These are phyloP conservation scores for Laticauda colubrina DNA, from an alignment of 2,113 vertebrate genomes.

Conservation along the genomic window DNA sequence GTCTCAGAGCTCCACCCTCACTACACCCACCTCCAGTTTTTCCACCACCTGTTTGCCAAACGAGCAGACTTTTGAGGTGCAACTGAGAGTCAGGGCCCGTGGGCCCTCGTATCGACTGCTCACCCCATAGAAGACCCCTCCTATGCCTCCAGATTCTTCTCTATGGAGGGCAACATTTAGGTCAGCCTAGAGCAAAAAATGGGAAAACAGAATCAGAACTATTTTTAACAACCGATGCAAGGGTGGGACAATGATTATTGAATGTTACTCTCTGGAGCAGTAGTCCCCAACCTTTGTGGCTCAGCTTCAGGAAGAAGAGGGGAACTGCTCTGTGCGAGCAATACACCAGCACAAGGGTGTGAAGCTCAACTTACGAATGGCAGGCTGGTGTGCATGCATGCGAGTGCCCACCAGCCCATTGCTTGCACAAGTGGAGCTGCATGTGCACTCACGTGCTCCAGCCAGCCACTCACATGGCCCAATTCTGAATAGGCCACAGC, in stretches of 20 bases:
- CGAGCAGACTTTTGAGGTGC: conserved; percentile 73
- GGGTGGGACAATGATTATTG: neutral
- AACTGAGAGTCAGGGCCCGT: conserved; percentile 71
- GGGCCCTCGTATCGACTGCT: conserved; percentile 72
- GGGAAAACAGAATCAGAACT: neutral
- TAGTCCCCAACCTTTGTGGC: neutral
- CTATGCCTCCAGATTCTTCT: conserved; percentile 41
- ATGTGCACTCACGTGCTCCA: neutral
- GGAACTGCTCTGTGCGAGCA: neutral
- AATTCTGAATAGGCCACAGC: neutral
- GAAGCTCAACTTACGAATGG: neutral
- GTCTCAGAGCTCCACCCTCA: neutral
- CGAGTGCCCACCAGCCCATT: neutral
- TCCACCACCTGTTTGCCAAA: conserved; percentile 73
- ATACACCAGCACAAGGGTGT: accelerated
- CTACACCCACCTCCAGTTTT: conserved; percentile 55
- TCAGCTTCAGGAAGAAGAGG: neutral
- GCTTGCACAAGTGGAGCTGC: neutral
- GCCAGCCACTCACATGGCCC: neutral
- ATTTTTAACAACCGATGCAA: neutral
- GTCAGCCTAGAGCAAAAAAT: conserved; percentile 58
- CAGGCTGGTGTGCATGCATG: no score
- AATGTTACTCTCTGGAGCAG: neutral
- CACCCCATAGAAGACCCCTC: conserved; percentile 61
- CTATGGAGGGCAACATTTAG: conserved; percentile 67